Evolutionary conservation across 1,140 invertebrate species (phyloP).

Genomic region (Colletes latitarsis): DNA sequence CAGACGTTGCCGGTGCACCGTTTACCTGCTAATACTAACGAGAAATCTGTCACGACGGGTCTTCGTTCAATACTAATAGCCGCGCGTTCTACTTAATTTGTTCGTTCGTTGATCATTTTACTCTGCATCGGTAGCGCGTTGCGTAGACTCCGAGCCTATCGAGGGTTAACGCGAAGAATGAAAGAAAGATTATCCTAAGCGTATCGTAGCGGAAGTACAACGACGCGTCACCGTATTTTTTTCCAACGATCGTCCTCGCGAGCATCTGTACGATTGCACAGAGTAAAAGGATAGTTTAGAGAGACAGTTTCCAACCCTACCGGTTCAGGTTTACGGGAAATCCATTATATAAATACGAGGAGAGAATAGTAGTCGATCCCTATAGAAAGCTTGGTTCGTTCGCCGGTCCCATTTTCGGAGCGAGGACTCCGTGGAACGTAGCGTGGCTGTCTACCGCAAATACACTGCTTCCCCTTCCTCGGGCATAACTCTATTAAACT

Average conservation of each 20-base stretch:
- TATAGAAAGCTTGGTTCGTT: neutral
- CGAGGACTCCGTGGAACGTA: conserved; percentile 3
- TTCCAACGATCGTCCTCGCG: neutral
- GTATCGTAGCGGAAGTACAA: neutral
- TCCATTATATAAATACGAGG: conserved; percentile 36
- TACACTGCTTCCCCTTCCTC: conserved; percentile 20
- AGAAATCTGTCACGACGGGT: neutral
- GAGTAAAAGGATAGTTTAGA: conserved; percentile 2
- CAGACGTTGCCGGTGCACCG: conserved; percentile 35
- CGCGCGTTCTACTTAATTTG: no score
- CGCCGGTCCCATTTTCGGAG: neutral
- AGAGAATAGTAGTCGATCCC: neutral
- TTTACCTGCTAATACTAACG: conserved; percentile 21
- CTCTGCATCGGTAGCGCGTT: no score
- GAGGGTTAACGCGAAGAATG: no score
- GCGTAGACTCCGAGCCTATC: no score
- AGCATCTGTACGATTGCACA: neutral
- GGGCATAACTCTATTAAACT: conserved; percentile 66
- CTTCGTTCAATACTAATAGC: no score
- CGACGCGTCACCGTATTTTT: neutral
- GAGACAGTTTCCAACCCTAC: neutral
- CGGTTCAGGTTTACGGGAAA: neutral
- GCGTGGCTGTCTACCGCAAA: conserved; percentile 33
- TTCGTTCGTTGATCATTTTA: no score
- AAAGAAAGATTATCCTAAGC: neutral